Conservation (phyloP, 2,888 invertebrate genomes). For the Monopis laevigella region DNA sequence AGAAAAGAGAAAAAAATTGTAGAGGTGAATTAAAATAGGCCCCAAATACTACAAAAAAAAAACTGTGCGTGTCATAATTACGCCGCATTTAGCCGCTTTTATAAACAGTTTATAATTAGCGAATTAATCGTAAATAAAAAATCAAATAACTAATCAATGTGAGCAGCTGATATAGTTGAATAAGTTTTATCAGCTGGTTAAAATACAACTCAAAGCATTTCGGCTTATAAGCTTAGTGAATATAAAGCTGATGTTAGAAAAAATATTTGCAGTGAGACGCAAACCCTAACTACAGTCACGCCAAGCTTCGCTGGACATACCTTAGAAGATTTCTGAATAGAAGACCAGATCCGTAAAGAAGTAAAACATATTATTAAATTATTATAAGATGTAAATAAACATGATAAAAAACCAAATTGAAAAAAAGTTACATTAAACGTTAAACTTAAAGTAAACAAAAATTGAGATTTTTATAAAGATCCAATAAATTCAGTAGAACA, state of each 20-base stretch:
- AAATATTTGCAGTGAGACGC: conserved; percentile 7
- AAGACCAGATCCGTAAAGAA: conserved; percentile 55
- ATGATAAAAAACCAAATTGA: background rate
- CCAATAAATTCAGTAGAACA: background rate
- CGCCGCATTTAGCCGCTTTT: too few relatives aligned
- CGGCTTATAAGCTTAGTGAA: conserved; percentile 36
- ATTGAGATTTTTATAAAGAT: background rate
- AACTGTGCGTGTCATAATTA: conserved; percentile 3
- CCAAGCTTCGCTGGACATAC: conserved; percentile 53
- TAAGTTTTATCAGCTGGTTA: too few relatives aligned
- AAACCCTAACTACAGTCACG: conserved; percentile 28
- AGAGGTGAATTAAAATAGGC: too few relatives aligned
- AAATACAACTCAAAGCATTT: conserved; percentile 33
- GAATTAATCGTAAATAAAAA: too few relatives aligned
- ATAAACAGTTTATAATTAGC: too few relatives aligned
- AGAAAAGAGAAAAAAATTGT: too few relatives aligned
- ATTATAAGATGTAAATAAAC: background rate
- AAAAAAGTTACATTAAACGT: background rate
- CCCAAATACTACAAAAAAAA: background rate
- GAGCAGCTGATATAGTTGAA: too few relatives aligned
- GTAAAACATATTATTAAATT: conserved; percentile 14
- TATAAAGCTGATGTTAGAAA: too few relatives aligned
- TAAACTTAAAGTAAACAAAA: background rate
- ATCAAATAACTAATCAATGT: too few relatives aligned
- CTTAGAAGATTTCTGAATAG: conserved; percentile 60